Base-by-base conservation (phyloP, 2,797 vertebrate genomes). In the Meriones psammophilus region DNA sequence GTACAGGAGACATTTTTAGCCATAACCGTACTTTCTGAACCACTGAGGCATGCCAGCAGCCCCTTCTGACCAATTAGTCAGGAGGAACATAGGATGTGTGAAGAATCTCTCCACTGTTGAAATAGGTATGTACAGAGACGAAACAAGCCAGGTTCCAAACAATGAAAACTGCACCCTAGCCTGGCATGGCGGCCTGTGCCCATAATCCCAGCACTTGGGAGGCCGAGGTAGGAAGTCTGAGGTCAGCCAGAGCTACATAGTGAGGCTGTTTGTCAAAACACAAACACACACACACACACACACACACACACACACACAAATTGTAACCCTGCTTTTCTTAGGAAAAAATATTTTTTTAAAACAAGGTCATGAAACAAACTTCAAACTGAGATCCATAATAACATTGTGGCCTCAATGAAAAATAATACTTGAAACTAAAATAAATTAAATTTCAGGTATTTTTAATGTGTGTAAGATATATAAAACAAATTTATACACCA, bases 381-480 rank as follows among this genome's bases (percentile, higher is more conserved):
- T 91, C 39, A 69, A 26, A 76, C 80, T 33, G 14, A 86, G 39
- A 88, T 26, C 91, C 69, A 86, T 26, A 79, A 28, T 86, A 94
- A 79, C 66, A 81, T 12, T 91, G 20, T 79, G 74, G 71, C 90
- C 60, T 96, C 73, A 94, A n/a, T 77, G 66, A 95, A 95, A 94
- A 96, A 83, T 85, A 69, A 30, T 36, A 81, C 30, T 60, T 95
- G 8, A 73, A 94, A 92, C 80, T 90, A 90, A 96, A 90, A 54
- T 88, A 96, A 81, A 81, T 58, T 79, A 95, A 80, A 95, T 87
- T 83, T 77, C 74, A 96, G 12, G n/a, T 92, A 96, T 90, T 95
- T 83, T 96, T 90, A 90, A 94, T 56, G 22, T 92, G 54, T 9
- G 8, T 1, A 86, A 96, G 94, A 89, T 94, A 89, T 73, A 74